These are phyloP conservation scores for Spinibarbus caldwelli DNA, from an alignment of 2,797 vertebrate genomes.

Conservation along the genomic window DNA sequence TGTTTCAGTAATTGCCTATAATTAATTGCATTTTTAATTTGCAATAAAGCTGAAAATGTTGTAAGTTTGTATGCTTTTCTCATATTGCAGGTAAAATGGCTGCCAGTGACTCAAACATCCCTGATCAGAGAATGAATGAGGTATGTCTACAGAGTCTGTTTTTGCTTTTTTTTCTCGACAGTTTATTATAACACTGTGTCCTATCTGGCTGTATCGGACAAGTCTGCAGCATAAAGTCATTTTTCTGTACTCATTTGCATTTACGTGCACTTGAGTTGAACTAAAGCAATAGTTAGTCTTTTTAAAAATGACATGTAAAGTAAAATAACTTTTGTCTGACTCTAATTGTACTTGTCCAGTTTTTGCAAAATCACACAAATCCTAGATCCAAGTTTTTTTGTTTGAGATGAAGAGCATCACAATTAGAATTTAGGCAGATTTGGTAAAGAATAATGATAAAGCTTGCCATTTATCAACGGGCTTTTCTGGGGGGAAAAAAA, in stretches of 20 bases:
- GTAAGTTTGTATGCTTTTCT: constrained; percentile 15
- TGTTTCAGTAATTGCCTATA: neutral
- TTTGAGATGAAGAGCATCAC: neutral
- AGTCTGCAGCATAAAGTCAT: neutral
- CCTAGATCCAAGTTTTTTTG: too few relatives aligned
- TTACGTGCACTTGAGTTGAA: neutral
- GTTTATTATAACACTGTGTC: neutral
- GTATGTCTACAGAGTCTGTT: constrained; percentile 67
- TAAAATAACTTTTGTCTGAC: neutral
- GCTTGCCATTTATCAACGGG: neutral
- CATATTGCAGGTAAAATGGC: constrained; percentile 82
- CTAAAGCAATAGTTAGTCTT: neutral
- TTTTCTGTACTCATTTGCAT: neutral
- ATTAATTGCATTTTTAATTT: neutral
- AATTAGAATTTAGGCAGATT: neutral
- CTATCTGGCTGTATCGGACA: neutral
- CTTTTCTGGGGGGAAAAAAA: neutral
- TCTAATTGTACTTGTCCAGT: neutral
- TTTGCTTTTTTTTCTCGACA: neutral
- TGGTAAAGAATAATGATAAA: neutral
- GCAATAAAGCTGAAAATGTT: neutral
- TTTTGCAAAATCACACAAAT: neutral
- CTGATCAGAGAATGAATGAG: constrained; percentile 88
- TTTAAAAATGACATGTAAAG: neutral
- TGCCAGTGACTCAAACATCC: constrained; percentile 76